A percentile compares a stretch with the other conserved stretches of the same genome.
Conservation (phyloP, 2,888 invertebrate genomes). For the Carpatolechia fugitivella region DNA sequence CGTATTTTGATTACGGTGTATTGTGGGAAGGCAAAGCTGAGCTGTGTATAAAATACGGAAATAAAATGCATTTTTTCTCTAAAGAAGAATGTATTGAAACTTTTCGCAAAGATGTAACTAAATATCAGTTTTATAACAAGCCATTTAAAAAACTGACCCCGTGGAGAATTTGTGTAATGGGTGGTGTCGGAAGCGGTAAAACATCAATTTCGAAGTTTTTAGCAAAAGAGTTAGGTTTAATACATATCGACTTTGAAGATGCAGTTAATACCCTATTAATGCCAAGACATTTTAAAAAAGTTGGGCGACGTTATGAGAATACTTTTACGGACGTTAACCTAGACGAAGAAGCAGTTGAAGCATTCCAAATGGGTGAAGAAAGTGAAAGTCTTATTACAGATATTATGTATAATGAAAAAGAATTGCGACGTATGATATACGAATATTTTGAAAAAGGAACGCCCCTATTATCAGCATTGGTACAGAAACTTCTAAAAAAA, state of each 20-base stretch:
- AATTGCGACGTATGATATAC: conserved; percentile 54
- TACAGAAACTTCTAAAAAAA: conserved; percentile 61
- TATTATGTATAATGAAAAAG: conserved; percentile 55
- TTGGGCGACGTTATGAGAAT: conserved; percentile 66
- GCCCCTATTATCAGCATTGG: conserved; percentile 60
- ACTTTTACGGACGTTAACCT: conserved; percentile 47
- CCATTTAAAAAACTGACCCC: conserved; percentile 69
- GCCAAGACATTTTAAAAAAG: conserved; percentile 64
- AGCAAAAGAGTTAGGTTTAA: conserved; percentile 76
- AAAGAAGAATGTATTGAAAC: conserved; percentile 65
- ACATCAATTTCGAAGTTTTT: conserved; percentile 68
- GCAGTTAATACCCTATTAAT: conserved; percentile 52
- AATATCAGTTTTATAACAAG: conserved; percentile 65
- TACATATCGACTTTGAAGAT: conserved; percentile 70
- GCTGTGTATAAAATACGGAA: conserved; percentile 69
- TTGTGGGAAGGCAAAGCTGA: conserved; percentile 82
- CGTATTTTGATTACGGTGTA: conserved; percentile 71
- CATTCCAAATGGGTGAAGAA: conserved; percentile 60
- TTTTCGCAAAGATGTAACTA: conserved; percentile 72
- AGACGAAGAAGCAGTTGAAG: conserved; percentile 54
- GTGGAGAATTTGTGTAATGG: conserved; percentile 78
- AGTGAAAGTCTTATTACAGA: conserved; percentile 47
- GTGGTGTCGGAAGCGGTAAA: conserved; percentile 77
- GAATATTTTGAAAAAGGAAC: conserved; percentile 73
- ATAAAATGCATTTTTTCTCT: conserved; percentile 75